These are phyloP conservation scores for Solea senegalensis DNA, from an alignment of 2,113 vertebrate genomes.

Conservation along the genomic window DNA sequence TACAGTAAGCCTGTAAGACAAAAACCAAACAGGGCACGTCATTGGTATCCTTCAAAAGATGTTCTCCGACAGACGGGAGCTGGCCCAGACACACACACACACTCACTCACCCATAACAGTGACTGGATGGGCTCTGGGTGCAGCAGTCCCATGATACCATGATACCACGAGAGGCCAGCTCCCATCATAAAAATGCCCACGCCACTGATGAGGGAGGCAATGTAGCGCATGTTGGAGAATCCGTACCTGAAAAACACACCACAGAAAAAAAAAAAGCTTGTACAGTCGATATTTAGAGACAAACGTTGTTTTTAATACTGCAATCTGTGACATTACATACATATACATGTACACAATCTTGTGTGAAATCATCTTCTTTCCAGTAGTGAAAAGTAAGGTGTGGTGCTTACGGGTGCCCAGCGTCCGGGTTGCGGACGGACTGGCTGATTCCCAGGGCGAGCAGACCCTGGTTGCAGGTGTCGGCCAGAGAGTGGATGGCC, in stretches of 20 bases:
- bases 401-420: slow-evolving; percentile 91
- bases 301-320: too few relatives aligned
- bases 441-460: slow-evolving; percentile 96
- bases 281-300: background rate
- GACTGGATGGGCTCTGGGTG: slow-evolving; percentile 95
- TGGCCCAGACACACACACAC: background rate
- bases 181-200: slow-evolving; percentile 99
- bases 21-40: background rate
- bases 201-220: slow-evolving; percentile 95
- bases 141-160: slow-evolving; percentile 94
- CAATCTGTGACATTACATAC: too few relatives aligned
- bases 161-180: slow-evolving; percentile 97
- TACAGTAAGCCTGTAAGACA: slow-evolving; percentile 91
- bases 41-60: background rate
- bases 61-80: background rate
- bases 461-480: slow-evolving; percentile 97
- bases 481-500: slow-evolving; percentile 96
- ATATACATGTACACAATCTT: too few relatives aligned
- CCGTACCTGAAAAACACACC: slow-evolving; percentile 85
- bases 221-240: slow-evolving; percentile 99
- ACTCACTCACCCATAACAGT: slow-evolving; percentile 90
- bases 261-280: accelerated
- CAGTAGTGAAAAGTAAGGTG: background rate
- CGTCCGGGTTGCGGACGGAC: slow-evolving; percentile 92
- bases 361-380: background rate